Base-by-base conservation (phyloP, 2,113 vertebrate species). In the Rhabdomys dilectus region DNA sequence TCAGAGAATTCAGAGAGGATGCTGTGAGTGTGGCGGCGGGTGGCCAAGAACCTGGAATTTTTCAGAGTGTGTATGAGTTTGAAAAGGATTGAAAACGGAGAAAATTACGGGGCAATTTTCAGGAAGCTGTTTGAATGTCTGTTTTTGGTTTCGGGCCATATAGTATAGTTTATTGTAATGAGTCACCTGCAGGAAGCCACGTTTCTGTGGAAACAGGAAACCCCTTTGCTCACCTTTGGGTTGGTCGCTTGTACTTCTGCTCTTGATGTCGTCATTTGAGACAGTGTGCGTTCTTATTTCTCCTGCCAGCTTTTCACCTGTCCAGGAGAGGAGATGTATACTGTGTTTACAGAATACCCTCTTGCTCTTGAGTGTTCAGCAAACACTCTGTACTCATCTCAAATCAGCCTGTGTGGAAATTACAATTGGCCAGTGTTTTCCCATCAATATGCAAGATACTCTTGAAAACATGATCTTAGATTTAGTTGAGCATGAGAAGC, bases 191-290 rank as follows among this genome's bases (percentile, higher is more conserved):
- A 9, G n/a, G 56, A 58, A 94, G 70, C 85, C 1, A 13, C 24
- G 8, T 70, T 58, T 66, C 31, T 80, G 11, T 76, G 60, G n/a
- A 95, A 95, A 82, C 34, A 73, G 73, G 87, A 70, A 89, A 58
- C 26, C 24, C 15, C 82, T 91, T 91, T 76, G 45, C 66, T 84
- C 76, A 36, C 24, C 34, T 75, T 78, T 51, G 26, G 16, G 36
- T 93, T 29, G 16, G 45, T 91, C 31, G 58, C 8, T 66, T 48
- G 42, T 42, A n/a, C 7, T 68, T 10, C 53, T n/a, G 48, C 34
- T 70, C 16, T 92, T 62, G 45, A 48, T 34, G 36, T 68, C 45
- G 36, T 88, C 42, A 31, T 90, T 72, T 76, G 89, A 92, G 81
- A 70, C 19, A 51, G 0, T 26, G 5, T 5, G 0, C 68, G 31